Base-by-base conservation (phyloP, 1,140 invertebrate genomes). In the Wiebesia pumilae region DNA sequence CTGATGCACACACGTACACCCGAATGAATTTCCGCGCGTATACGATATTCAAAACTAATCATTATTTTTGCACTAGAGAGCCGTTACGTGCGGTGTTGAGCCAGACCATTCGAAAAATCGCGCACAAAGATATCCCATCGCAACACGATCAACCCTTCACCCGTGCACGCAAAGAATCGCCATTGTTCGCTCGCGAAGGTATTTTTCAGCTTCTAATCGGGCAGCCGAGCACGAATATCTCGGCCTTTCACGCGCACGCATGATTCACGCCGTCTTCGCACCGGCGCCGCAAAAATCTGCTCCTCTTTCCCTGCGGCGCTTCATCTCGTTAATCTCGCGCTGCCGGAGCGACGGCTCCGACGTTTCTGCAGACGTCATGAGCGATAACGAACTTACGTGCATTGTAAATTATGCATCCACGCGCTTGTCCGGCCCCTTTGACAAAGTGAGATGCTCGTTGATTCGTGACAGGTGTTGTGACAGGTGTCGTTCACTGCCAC, bases 381-480 rank as follows among this genome's bases (percentile, higher is more conserved):
- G 24, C 58, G 58, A 62, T 62, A 62, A 62, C 24, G 58, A 62
- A 62, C 14, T 62, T 7, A 62, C 2, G 24, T 0, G 24, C 58
- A 10, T 10, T 14, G 3, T 62, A 27, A 27, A 24, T 27, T 3
- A 62, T 24, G 21, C 27, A 3, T 75, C 35, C 62, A 38, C 80
- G 16, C 67, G 43, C 67, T 27, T 30, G 80, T 65, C 0, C 35
- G 67, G 7, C 51, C 12, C 43, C 4, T 12, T 12, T 47, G 4
- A 12, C 43, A 47, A 47, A 33, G 40, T 6, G 40, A 82, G 65
- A 82, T 82, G 65, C 80, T 69, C 62, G 40, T 83, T 71, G 81
- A 54, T 43, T 12, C 33, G 14, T 51, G 81, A 75, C 82, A 83
- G 82, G 69, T 83, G 82, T 83, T 83, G 12, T 58, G 82, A 62